These are phyloP conservation scores for Spatula clypeata DNA, from an alignment of 2,797 vertebrate genomes.

Conservation along the genomic window DNA sequence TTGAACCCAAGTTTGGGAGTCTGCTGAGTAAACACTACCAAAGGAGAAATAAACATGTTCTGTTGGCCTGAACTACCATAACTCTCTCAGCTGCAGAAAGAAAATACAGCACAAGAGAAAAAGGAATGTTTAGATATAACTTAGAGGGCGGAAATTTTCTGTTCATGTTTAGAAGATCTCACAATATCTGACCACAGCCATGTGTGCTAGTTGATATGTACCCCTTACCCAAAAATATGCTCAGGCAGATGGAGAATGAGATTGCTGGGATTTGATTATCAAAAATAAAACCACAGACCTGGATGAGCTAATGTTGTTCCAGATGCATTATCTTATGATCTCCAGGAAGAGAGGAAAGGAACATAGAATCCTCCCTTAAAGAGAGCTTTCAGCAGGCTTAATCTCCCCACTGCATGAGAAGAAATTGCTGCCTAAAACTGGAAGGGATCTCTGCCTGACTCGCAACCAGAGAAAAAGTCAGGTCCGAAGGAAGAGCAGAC, in stretches of 20 bases:
- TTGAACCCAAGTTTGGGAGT: constrained; percentile 30
- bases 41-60: constrained; percentile 77
- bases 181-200: constrained; percentile 69
- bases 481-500: not conserved
- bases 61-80: constrained; percentile 63
- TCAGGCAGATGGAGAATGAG: constrained; percentile 75
- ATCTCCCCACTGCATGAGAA: constrained; percentile 7
- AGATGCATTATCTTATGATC: constrained; percentile 84
- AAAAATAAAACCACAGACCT: constrained; percentile 80
- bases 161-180: constrained; percentile 71
- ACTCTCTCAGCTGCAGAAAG: constrained; percentile 69
- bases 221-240: constrained; percentile 66
- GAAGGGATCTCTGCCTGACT: not conserved
- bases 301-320: constrained; percentile 83
- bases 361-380: constrained; percentile 67
- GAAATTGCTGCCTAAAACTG: constrained; percentile 28
- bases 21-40: constrained; percentile 58
- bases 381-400: constrained; percentile 49
- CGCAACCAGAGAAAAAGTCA: constrained; percentile 30
- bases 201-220: constrained; percentile 53
- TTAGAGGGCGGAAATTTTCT: constrained; percentile 65
- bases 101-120: constrained; percentile 69
- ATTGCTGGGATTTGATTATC: constrained; percentile 81
- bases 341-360: constrained; percentile 75
- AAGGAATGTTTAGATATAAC: constrained; percentile 67